A percentile compares a stretch with the other conserved stretches of the same genome.
phyloP scores from a whole-genome alignment of 2,888 invertebrate genomes.

The Baccha elongata region DNA sequence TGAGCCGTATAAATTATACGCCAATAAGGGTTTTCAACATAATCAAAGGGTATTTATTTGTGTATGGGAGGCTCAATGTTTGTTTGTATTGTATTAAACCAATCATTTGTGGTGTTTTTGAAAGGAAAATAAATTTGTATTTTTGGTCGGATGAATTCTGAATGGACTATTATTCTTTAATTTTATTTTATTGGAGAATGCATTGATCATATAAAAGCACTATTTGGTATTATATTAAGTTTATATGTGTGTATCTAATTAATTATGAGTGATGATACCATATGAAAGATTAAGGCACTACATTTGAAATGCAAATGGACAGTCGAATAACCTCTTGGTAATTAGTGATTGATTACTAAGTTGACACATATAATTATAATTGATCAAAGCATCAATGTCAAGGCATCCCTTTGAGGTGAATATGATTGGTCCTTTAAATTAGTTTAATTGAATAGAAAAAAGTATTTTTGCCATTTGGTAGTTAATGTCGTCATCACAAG shows the following conservation, averaged over 20 bases:
- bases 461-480: no score
- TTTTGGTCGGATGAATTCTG: not conserved
- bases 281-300: no score
- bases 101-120: not conserved
- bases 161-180: not conserved
- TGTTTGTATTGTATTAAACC: not conserved
- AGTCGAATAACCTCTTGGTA: not conserved
- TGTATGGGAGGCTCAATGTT: not conserved
- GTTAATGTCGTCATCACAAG: no score
- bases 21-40: slow-evolving; percentile 27
- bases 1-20: slow-evolving; percentile 30
- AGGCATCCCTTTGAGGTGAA: not conserved
- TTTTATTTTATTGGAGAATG: not conserved
- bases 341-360: not conserved
- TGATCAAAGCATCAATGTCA: no score
- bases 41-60: not conserved
- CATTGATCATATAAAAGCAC: not conserved
- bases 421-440: not conserved
- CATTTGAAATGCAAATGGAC: no score
- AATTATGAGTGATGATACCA: no score
- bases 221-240: not conserved
- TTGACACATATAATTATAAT: not conserved
- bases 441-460: no score
- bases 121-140: not conserved
- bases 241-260: no score